A percentile compares a stretch with the other conserved stretches of the same genome.
phyloP scores from a whole-genome alignment of 1,140 invertebrate genomes.

The Druon quercuslanigerum region DNA sequence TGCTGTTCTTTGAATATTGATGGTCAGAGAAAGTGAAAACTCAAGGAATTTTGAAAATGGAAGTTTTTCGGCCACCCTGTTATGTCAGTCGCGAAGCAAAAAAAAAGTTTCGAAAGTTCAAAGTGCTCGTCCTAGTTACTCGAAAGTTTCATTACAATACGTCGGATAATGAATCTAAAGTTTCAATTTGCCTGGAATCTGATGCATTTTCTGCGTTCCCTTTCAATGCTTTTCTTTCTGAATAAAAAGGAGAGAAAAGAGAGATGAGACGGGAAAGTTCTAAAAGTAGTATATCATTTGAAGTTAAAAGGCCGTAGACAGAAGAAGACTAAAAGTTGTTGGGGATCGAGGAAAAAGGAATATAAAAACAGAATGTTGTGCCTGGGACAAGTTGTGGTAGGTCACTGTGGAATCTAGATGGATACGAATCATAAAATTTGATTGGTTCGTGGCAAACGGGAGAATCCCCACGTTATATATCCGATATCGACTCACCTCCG shows the following conservation, averaged over 20 bases:
- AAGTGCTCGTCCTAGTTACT: too few species aligned
- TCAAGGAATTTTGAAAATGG: too few species aligned
- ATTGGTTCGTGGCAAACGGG: conserved; percentile 61
- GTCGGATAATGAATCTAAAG: background rate
- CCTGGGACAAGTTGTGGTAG: conserved; percentile 61
- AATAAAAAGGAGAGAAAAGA: conserved; percentile 34
- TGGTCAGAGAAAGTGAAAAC: too few species aligned
- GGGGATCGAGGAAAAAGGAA: conserved; percentile 35
- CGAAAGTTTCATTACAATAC: too few species aligned
- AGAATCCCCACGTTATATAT: conserved; percentile 50
- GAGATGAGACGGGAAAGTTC: conserved; percentile 30
- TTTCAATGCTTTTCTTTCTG: conserved; percentile 14
- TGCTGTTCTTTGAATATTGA: too few species aligned
- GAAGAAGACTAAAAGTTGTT: conserved; percentile 17
- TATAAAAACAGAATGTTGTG: conserved; percentile 50
- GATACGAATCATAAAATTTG: conserved; percentile 74
- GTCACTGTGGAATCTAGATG: conserved; percentile 64
- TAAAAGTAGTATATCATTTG: conserved; percentile 27
- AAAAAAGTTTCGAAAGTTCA: too few species aligned
- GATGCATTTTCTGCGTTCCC: background rate
- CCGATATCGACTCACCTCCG: conserved; percentile 64
- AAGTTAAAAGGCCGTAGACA: conserved; percentile 32
- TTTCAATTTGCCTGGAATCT: conserved; percentile 24
- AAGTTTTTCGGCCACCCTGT: too few species aligned
- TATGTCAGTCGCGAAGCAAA: too few species aligned